Base-by-base conservation (phyloP, 2,113 vertebrate genomes). In the Cynoglossus semilaevis region DNA sequence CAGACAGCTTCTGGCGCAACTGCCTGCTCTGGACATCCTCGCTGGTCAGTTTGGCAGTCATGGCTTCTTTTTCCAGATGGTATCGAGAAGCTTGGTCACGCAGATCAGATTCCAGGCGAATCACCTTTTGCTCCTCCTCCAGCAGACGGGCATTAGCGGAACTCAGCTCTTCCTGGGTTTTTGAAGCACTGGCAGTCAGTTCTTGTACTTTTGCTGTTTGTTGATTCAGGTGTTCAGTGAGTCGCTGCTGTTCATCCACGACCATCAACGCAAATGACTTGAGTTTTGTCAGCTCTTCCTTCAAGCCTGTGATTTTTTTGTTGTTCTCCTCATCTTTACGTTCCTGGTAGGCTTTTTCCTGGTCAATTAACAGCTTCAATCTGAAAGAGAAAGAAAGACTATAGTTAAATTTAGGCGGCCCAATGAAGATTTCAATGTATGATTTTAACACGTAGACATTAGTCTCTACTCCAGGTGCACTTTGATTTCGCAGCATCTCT, bases 251-350 rank as follows among this genome's bases (percentile, higher is more conserved):
- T 89, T 99, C 97, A 57, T 98, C 95, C 17, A 98, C 95, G 14
- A 99, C 92, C 91, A 94, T 93, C 88, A 99, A 91, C 58, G 96
- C 92, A 89, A 99, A 98, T 1, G 96, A 94, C 83, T 97, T 98
- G 51, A 99, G 88, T 86, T 96, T 96, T 65, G 90, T 95, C 77
- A 97, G 70, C 87, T 99, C 96, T 58, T 94, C 94, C 79, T 94
- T 96, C 55, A 99, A 85, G 60, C 86, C 86, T 2, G 68, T 38
- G 70, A 93, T 84, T 81, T 91, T 96, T 69, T 87, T 92, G 56
- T 88, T 91, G 85, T 87, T 93, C 73, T 98, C 96, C 71, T 94
- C 88, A 3, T 97, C 94, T 73, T 88, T 94, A 79, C 90, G 89
- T 81, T 92, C 88, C 55, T 95, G 94, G 81, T 91, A 90, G 0